Base-by-base conservation (phyloP, 2,113 vertebrate species). In the Cottus gobio region DNA sequence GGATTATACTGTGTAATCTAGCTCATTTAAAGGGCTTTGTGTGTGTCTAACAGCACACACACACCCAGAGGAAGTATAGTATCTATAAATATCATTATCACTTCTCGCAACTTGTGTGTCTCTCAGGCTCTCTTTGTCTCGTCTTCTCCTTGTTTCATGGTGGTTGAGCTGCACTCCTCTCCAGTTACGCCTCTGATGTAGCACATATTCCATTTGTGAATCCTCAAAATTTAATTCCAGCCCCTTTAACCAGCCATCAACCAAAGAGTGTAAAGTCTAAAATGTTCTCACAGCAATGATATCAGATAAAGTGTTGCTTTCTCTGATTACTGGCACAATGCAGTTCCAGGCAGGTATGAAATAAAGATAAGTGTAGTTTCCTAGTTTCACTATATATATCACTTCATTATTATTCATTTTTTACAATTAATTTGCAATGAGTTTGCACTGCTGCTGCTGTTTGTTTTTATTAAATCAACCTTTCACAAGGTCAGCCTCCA, bases 191-290 rank as follows among this genome's bases (percentile, higher is more conserved):
- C 74, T 83, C 73, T 83, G 84, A 85, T 83, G 79, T 31, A 66
- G 75, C 58, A 60, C 7, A 84, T 74, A 54, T 64, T 84, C 66
- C 84, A 84, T 90, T 87, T 88, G 82, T 70, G 77, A 86, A 66
- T 36, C 73, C 71, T 71, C 42, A 36, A 81, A 89, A 92, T 90
- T 85, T 75, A 73, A 85, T 92, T 92, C 52, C 60, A 66, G 58
- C 9, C 80, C 84, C 86, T 87, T 91, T 75, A 92, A 87, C 46
- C 73, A 73, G 70, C 65, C 81, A 61, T 80, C 76, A 66, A n/a
- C 71, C 75, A 24, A 64, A 84, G 74, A 77, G 84, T 50, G 82
- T 44, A 24, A 64, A 77, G 61, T 66, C 54, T 67, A 13, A 50
- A 26, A 16, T 48, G 1, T 60, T 70, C 46, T 66, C 37, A 3